A percentile compares a stretch with the other conserved stretches of the same genome.
These are phyloP conservation scores for Hydra vulgaris DNA, from an alignment of 30 jellyfish, hydroid and myxozoan species.

Conservation along the genomic window DNA sequence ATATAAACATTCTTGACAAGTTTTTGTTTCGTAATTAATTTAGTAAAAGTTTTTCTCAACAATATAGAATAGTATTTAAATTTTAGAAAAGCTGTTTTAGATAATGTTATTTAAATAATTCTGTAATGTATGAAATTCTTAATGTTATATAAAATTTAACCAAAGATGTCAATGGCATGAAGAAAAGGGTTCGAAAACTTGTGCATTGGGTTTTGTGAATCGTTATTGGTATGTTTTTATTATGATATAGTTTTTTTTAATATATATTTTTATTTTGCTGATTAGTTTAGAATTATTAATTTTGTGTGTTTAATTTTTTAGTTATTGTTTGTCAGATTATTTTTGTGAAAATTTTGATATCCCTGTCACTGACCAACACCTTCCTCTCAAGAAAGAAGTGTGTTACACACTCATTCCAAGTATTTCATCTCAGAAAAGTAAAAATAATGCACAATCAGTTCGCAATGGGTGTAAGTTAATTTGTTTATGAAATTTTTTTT, in stretches of 20 bases:
- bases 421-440: neutral
- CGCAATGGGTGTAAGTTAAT: neutral
- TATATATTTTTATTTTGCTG: neutral
- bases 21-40: no score
- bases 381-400: constrained; percentile 22
- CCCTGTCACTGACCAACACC: constrained; percentile 22
- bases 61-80: no score
- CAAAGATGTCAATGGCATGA: constrained; percentile 73
- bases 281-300: neutral
- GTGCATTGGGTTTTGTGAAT: constrained; percentile 43
- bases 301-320: neutral
- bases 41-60: no score
- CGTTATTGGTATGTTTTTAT: constrained; percentile 4
- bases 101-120: no score
- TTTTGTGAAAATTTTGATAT: constrained; percentile 18
- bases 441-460: neutral
- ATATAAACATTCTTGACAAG: no score
- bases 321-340: constrained; percentile 25
- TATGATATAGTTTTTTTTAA: no score
- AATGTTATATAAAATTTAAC: no score
- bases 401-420: constrained; percentile 23
- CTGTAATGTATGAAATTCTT: no score
- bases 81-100: no score
- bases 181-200: constrained; percentile 45
- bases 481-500: neutral